phyloP scores from a whole-genome alignment of 2,113 vertebrate genomes.

The Psittacara wagleri region DNA sequence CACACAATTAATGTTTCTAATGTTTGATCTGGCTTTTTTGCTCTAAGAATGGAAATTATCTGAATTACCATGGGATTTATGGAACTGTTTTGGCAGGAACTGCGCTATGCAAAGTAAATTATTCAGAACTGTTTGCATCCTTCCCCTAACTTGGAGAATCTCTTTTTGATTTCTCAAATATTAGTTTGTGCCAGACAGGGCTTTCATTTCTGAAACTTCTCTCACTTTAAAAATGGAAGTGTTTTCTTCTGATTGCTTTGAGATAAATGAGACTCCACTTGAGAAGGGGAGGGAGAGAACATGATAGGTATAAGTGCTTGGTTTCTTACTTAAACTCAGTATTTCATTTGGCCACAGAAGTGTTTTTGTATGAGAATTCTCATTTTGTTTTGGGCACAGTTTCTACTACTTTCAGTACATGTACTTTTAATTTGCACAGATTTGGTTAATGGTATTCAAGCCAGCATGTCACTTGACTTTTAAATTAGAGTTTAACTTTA shows the following conservation, averaged over 20 bases:
- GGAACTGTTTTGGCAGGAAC: slow-evolving; percentile 43
- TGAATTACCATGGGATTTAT: slow-evolving; percentile 33
- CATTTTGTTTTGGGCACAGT: background rate
- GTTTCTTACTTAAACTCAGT: slow-evolving; percentile 16
- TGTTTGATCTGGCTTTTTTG: background rate
- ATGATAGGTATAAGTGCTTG: background rate
- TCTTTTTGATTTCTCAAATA: slow-evolving; percentile 41
- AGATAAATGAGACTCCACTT: slow-evolving; percentile 22
- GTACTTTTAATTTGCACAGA: background rate
- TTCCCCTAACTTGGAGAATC: slow-evolving; percentile 46
- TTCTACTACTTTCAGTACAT: slow-evolving; percentile 20
- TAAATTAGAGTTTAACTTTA: background rate
- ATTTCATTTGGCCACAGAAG: slow-evolving; percentile 28
- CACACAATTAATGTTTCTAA: slow-evolving; percentile 47
- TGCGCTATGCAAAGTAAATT: slow-evolving; percentile 40
- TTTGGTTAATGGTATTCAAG: background rate
- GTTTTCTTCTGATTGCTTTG: slow-evolving; percentile 30
- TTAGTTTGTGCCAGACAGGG: background rate
- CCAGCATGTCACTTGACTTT: background rate
- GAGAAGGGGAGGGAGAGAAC: background rate
- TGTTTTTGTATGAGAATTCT: slow-evolving; percentile 17
- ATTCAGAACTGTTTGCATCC: slow-evolving; percentile 31
- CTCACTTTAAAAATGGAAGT: background rate
- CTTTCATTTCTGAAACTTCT: slow-evolving; percentile 27
- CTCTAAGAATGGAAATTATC: slow-evolving; percentile 48